Evolutionary conservation across 2,113 vertebrate species (phyloP), one percentile per base, ranked within the genome.

Genomic region (Nerophis lumbriciformis): DNA sequence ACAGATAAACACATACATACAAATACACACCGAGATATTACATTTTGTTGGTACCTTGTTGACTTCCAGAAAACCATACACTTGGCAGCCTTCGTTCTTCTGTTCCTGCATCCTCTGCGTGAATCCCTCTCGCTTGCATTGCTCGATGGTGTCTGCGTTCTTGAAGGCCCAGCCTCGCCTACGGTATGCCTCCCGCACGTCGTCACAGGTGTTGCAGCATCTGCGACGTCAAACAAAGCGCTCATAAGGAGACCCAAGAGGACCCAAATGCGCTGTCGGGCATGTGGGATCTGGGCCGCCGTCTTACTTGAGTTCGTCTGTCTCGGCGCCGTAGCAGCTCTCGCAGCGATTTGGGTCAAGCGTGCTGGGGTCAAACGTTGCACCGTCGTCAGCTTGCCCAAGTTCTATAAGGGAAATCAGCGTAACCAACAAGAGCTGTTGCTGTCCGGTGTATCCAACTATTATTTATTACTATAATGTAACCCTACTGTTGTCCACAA

Each of bases 81-180:
- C 94, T 82, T 95, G 91, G 81, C 97, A 99, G 59, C 97, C 97
- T 72, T 99, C 96, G 0, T 98, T 97, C 90, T 97, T 99, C 89
- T 99, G 97, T 72, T 99, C 97, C 83, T 98, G 95, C 94, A 99
- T 97, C 90, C 93, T 98, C 88, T 98, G 94, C 45, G 93, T 95
- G 83, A 99, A 99, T 14, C 97, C 97, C 76, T 99, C 97, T 61
- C 97, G 90, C 76, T 93, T 94, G 76, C 97, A 99, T 83, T 99
- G 97, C 80, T 96, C 97, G 48, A 98, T 99, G 56, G 92, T 95
- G 76, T 98, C 96, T 0, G 96, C 94, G 28, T 89, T 99, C 83
- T 99, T 98, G 73, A 99, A 98, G 1, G 97, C 97, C 97, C 97
- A 99, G 80, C 97, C 96, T 48, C 94, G 92, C 9, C 96, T 88